A percentile compares a stretch with the other conserved stretches of the same genome.
These are phyloP conservation scores for Eclectus roratus DNA, from an alignment of 2,113 vertebrate genomes.

Conservation along the genomic window DNA sequence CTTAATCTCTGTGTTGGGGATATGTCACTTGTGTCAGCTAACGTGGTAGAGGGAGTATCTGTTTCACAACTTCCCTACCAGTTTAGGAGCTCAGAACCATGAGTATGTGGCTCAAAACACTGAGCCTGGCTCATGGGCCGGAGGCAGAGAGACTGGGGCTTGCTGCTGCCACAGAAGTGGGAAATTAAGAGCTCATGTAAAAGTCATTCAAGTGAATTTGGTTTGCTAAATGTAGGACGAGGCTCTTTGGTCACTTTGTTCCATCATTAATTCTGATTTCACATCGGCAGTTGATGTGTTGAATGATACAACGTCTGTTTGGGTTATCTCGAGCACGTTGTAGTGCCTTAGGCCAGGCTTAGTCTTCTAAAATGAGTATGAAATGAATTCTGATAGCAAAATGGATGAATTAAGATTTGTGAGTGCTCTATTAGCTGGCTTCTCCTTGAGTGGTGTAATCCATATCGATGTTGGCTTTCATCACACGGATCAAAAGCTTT, in stretches of 20 bases:
- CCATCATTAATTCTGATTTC: background rate
- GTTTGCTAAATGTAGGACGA: background rate
- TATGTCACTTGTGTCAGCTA: background rate
- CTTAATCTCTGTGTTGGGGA: background rate
- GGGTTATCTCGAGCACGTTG: background rate
- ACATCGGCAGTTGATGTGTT: background rate
- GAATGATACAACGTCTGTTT: accelerated
- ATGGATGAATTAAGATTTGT: background rate
- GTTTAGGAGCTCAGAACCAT: background rate
- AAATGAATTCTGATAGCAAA: background rate
- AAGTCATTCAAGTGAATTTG: background rate
- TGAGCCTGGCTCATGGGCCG: background rate
- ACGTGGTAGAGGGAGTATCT: background rate
- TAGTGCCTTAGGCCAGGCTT: background rate
- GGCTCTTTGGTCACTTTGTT: background rate
- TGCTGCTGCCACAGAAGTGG: background rate
- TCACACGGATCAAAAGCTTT: background rate
- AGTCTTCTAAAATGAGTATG: background rate
- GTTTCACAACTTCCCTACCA: background rate
- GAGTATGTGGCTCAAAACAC: accelerated
- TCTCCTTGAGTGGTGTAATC: background rate
- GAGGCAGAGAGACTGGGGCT: background rate
- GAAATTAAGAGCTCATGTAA: background rate
- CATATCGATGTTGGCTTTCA: background rate
- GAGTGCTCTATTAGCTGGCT: background rate